phyloP scores from a whole-genome alignment of 1,140 invertebrate species.

The Anagrus nilaparvatae region DNA sequence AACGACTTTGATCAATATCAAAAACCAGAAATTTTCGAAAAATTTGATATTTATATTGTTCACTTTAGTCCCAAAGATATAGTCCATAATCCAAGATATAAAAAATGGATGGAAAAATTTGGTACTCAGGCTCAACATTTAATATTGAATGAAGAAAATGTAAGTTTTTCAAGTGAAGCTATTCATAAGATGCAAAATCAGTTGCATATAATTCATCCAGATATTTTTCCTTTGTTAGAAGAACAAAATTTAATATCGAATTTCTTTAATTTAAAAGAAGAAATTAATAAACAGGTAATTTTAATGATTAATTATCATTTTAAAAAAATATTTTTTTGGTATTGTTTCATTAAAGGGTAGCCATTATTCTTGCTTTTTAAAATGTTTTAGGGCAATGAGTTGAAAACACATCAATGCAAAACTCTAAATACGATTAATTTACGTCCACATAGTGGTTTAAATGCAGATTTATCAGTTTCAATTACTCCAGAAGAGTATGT shows the following conservation, averaged over 20 bases:
- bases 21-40: slow-evolving; percentile 46
- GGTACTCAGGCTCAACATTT: slow-evolving; percentile 56
- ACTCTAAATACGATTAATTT: slow-evolving; percentile 48
- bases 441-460: slow-evolving; percentile 48
- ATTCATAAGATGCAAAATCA: slow-evolving; percentile 71
- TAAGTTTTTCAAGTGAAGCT: slow-evolving; percentile 59
- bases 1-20: too few relatives aligned
- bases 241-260: slow-evolving; percentile 62
- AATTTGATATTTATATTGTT: slow-evolving; percentile 57
- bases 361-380: too few relatives aligned
- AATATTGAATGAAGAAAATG: slow-evolving; percentile 59
- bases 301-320: too few relatives aligned
- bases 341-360: background rate
- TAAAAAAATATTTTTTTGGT: slow-evolving; percentile 13
- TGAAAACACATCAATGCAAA: slow-evolving; percentile 23
- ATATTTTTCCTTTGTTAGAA: slow-evolving; percentile 65
- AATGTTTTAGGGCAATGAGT: background rate
- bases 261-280: too few relatives aligned
- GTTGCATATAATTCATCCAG: slow-evolving; percentile 60
- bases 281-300: too few relatives aligned
- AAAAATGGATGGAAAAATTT: slow-evolving; percentile 69
- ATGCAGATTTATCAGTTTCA: slow-evolving; percentile 45
- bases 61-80: slow-evolving; percentile 75
- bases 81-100: slow-evolving; percentile 48
- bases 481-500: slow-evolving; percentile 55